Percentiles rank a stretch among this genome's conserved stretches.
These are phyloP conservation scores for Myiothlypis coronata DNA, from an alignment of 2,797 vertebrate species.

Conservation along the genomic window DNA sequence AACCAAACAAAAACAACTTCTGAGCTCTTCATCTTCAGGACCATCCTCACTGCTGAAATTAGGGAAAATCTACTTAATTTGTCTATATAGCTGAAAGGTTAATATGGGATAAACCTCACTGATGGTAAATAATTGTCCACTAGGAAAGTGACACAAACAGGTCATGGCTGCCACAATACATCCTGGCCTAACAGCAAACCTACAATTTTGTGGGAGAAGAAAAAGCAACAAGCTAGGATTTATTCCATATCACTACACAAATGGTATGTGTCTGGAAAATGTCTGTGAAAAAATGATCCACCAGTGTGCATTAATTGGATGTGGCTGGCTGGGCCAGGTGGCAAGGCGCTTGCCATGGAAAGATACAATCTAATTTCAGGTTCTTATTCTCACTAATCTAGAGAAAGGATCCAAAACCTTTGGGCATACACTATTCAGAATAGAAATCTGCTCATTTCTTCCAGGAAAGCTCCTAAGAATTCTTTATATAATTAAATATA, in stretches of 20 bases:
- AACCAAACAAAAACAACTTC: background rate
- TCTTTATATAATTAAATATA: background rate
- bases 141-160: background rate
- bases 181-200: background rate
- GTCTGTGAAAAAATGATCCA: background rate
- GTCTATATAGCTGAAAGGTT: background rate
- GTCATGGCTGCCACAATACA: accelerated
- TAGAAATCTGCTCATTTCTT: background rate
- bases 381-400: background rate
- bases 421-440: background rate
- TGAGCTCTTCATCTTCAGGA: background rate
- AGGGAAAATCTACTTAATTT: background rate
- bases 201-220: accelerated
- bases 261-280: background rate
- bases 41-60: background rate
- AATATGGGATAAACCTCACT: background rate
- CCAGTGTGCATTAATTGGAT: background rate
- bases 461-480: background rate
- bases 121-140: background rate
- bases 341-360: background rate
- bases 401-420: background rate
- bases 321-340: background rate
- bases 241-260: background rate
- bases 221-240: background rate
- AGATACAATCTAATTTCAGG: background rate